Evolutionary conservation across 2,113 vertebrate genomes (phyloP).

Genomic region (Entomyzon cyanotis): DNA sequence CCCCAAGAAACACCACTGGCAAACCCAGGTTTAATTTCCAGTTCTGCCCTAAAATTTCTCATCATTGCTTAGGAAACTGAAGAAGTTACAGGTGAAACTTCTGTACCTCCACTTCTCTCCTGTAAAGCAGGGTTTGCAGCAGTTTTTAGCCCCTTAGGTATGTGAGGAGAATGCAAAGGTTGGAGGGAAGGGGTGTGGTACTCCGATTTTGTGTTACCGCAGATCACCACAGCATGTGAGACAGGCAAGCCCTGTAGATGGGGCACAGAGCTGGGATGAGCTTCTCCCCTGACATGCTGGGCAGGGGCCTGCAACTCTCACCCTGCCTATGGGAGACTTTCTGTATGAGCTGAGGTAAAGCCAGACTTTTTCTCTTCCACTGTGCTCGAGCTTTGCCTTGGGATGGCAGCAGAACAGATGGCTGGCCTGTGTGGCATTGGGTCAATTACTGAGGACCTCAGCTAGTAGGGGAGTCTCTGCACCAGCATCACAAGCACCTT

Average conservation of each 20-base stretch:
- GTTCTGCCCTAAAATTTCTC: neutral
- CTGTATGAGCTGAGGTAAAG: neutral
- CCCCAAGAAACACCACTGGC: accelerated
- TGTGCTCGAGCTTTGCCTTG: neutral
- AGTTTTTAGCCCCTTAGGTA: neutral
- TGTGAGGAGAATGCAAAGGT: neutral
- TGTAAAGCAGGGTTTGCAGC: neutral
- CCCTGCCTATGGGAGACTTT: neutral
- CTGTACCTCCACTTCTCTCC: neutral
- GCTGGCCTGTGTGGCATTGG: neutral
- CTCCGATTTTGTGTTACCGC: neutral
- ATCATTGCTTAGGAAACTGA: neutral
- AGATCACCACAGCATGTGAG: accelerated
- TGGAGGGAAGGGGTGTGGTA: neutral
- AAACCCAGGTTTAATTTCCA: neutral
- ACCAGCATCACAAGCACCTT: neutral
- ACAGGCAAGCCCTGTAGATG: neutral
- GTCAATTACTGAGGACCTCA: neutral
- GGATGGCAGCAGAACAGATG: neutral
- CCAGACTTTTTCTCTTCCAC: neutral
- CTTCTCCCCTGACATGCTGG: neutral
- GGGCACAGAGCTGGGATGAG: neutral
- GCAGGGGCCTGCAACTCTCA: neutral
- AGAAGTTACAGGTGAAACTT: neutral
- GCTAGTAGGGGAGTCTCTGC: neutral